Base-by-base conservation (phyloP, 2,113 vertebrate species). In the Myotis brandtii region DNA sequence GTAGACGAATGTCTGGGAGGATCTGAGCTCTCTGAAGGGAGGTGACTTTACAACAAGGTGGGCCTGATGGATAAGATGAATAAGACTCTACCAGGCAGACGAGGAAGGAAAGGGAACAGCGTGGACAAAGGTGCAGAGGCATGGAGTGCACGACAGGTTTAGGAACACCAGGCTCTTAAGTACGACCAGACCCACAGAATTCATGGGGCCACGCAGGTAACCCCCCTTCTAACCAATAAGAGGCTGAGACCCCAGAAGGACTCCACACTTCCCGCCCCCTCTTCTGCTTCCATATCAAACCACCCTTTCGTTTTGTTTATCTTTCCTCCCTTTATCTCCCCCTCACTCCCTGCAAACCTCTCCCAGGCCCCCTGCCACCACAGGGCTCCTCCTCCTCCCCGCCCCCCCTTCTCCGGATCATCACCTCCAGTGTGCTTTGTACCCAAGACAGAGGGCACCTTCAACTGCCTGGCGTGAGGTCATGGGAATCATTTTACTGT, bases 1-100 rank as follows among this genome's bases (percentile, higher is more conserved):
- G 20, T 43, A 10, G 11, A 0, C 25, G 4, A 4, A 20, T 9
- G 8, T 3, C n/a, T 30, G 25, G n/a, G 11, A 69, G 32, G 25
- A 3, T 32, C 90, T 66, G 23, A 20, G 17, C 27, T 20, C 0
- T 9, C 43, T 40, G 20, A 84, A 56, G 11, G 34, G 18, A 91
- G 64, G 23, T 2, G 21, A 30, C 32, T 62, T 70, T 34, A 20
- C 4, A 10, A 83, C 59, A 50, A 66, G 23, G 27, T 2, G 46
- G 70, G 59, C 6, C 77, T 46, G 30, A 27, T 25, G 32, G 54
- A 25, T 9, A 40, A 34, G 37, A 50, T n/a, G n/a, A n/a, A n/a
- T 9, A 48, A 34, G 37, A 50, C 40, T 40, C 10, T 18, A 21
- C 54, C 54, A 40, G 62, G 76, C 62, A 46, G 43, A 46, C 21